Conservation (phyloP, 2,797 vertebrate species). For the Characodon lateralis region DNA sequence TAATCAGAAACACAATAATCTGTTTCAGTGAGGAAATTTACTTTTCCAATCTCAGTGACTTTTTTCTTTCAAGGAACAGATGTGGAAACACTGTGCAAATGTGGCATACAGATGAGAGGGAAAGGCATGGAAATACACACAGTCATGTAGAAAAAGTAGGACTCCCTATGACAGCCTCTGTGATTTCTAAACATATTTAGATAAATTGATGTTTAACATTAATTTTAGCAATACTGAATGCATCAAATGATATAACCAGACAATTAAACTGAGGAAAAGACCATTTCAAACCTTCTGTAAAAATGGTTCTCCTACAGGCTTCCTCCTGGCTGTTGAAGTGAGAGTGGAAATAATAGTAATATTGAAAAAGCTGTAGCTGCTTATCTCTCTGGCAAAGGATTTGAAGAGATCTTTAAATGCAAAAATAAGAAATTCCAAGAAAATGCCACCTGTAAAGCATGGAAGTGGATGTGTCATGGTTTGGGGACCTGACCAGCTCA, state of each 20-base stretch:
- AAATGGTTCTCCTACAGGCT: background rate
- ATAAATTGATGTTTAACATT: background rate
- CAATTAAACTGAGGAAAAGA: background rate
- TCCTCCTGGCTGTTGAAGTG: no score
- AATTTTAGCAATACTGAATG: background rate
- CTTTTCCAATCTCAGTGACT: conserved; percentile 10
- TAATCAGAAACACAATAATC: background rate
- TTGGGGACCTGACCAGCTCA: no score
- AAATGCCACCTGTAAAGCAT: no score
- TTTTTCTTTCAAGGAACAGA: background rate
- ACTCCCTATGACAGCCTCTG: background rate
- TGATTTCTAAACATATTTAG: background rate
- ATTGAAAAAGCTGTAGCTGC: no score
- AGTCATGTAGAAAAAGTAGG: background rate
- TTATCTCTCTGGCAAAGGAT: no score
- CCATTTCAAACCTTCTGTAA: background rate
- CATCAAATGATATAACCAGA: background rate
- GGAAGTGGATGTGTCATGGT: no score
- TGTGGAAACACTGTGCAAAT: background rate
- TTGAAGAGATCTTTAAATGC: no score
- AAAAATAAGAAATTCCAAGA: no score
- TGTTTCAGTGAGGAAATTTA: background rate
- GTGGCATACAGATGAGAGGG: conserved; percentile 4
- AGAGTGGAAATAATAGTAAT: no score
- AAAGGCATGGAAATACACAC: background rate